Evolutionary conservation across 2,797 vertebrate genomes (phyloP).

Genomic region (Xiphorhynchus erythropygius): DNA sequence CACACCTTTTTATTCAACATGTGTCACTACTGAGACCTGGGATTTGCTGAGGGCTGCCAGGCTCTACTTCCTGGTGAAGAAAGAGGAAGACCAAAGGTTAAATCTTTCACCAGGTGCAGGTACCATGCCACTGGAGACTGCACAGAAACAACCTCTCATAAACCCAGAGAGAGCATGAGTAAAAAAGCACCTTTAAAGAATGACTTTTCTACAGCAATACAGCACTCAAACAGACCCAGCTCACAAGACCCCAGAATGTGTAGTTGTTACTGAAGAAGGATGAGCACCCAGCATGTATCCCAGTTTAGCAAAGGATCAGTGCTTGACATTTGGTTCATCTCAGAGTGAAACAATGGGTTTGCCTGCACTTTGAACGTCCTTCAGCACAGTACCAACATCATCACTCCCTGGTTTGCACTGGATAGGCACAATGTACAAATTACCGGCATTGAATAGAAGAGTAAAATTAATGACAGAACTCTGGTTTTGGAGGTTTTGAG

Average conservation of each 20-base stretch:
- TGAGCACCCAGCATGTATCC: background rate
- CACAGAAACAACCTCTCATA: background rate
- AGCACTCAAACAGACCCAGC: background rate
- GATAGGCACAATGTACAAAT: background rate
- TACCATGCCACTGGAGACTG: background rate
- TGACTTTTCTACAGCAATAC: background rate
- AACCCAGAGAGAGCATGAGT: background rate
- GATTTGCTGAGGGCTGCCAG: background rate
- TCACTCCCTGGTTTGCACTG: background rate
- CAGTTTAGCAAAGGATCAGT: background rate
- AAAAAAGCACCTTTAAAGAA: background rate
- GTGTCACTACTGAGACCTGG: accelerated
- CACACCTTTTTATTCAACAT: background rate
- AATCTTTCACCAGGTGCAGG: background rate
- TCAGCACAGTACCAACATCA: background rate
- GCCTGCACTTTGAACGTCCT: background rate
- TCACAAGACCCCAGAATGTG: background rate
- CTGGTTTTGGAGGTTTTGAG: background rate
- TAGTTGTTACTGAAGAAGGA: background rate
- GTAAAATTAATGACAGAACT: constrained; percentile 44
- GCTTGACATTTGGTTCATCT: background rate
- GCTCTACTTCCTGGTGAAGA: background rate
- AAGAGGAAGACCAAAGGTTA: background rate
- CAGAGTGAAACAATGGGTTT: constrained; percentile 8
- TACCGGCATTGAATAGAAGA: constrained; percentile 10